Evolutionary conservation across 2,888 invertebrate genomes (phyloP), one percentile per base, ranked within the genome.

Genomic region (Lithophane socia): DNA sequence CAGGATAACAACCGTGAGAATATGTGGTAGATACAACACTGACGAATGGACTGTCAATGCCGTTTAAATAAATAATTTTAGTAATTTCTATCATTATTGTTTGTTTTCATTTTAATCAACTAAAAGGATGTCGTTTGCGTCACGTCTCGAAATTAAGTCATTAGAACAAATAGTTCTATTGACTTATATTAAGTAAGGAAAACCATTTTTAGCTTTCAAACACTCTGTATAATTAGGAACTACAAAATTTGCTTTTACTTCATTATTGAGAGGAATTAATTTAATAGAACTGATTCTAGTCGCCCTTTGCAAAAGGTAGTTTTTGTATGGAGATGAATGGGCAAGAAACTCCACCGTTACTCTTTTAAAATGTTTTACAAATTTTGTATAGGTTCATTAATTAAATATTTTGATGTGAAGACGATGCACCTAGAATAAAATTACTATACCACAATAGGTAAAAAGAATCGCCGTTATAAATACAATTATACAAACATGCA

Each of bases 101-200:
- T 16, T 29, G 29, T 67, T 78, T 67, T 60, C 7, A 56, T 13
- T 77, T 61, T 54, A 61, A 77, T 77, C 60, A 69, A 68, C 67
- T 79, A 77, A 77, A 68, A 54, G 18, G 52, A n/a, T 13, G 9
- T 77, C 16, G 9, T n/a, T 37, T 29, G 8, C 10, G 16, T 60
- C 42, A 52, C 5, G 8, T n/a, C 4, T 74, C 5, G 8, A 29
- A 61, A 61, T 44, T n/a, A n/a, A 52, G n/a, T 52, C 47, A 0
- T n/a, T 18, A 49, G 1, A 42, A 44, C 42, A 74, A 49, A 74
- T 56, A 21, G 3, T 29, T 42, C 8, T 67, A 29, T 67, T 67
- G 49, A 67, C 49, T 29, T 13, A 21, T 13, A 12, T 3, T 66
- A 21, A n/a, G 37, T n/a, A 18, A 68, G 8, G n/a, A n/a, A 8